Base-by-base conservation (phyloP, 2,113 vertebrate species). In the Larimichthys crocea region DNA sequence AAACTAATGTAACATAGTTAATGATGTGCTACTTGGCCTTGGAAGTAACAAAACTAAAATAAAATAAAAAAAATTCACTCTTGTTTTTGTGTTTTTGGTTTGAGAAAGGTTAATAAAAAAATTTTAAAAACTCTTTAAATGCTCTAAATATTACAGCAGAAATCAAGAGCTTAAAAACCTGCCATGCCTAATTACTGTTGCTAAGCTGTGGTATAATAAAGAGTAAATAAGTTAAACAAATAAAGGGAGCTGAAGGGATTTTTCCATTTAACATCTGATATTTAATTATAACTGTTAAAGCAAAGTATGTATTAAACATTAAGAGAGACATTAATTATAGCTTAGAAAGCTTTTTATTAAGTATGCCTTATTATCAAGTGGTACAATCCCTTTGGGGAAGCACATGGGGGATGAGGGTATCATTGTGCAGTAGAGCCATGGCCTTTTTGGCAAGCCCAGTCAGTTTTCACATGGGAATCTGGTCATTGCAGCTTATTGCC, bases 401-500 rank as follows among this genome's bases (percentile, higher is more conserved):
- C 42, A 53, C 12, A 24, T 44, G 35, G 29, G 44, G 40, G 46
- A 10, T 20, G 20, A 22, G 46, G 44, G 63, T 66, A 55, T 76
- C 59, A 49, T n/a, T 12, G 52, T 60, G 64, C 62, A 63, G 72
- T 48, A 42, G 35, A 81, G 65, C 56, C n/a, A 53, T 59, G 31
- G 68, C 60, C 70, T 82, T 78, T 60, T 84, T 87, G 88, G 84
- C 82, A 80, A 52, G 65, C 31, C 61, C 12, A 9, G 57, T 29
- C 26, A 61, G 74, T 77, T 88, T 92, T 93, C 85, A 90, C 88
- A 86, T 92, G 89, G 89, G 88, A 92, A 92, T 85, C 62, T 77
- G 59, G 67, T 82, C 74, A 62, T 56, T n/a, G 49, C 70, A n/a
- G 71, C 20, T 50, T 72, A 71, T 74, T 74, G 63, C 31, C 20